Conservation (phyloP, 2,888 invertebrate species). For the Dolichopus griseipennis region DNA sequence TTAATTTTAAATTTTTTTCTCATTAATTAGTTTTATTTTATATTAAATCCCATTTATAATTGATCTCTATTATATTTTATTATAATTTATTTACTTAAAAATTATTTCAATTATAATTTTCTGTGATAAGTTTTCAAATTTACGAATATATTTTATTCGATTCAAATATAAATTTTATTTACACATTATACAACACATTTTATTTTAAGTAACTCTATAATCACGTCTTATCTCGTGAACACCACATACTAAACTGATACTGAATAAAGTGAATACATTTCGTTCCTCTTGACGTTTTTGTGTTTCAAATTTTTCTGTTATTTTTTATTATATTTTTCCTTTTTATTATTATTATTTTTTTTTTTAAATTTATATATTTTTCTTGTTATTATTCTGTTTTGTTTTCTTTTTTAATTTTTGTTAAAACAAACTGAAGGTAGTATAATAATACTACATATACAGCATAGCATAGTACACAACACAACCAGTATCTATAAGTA, state of each 20-base stretch:
- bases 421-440: no score
- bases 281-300: constrained; percentile 1
- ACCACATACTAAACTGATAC: constrained; percentile 31
- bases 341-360: background rate
- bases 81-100: background rate
- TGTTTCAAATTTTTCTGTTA: background rate
- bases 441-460: no score
- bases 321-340: background rate
- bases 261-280: constrained; percentile 6
- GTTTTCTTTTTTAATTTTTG: no score
- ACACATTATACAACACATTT: constrained; percentile 7
- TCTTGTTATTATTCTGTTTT: no score
- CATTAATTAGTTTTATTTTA: background rate
- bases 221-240: constrained; percentile 27
- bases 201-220: background rate
- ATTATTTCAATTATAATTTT: background rate
- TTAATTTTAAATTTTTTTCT: background rate
- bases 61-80: background rate
- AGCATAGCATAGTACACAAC: no score
- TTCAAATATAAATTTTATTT: constrained; percentile 1
- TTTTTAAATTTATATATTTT: no score
- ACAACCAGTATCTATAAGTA: no score
- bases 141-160: background rate
- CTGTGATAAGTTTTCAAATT: background rate
- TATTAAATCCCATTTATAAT: background rate